phyloP scores from a whole-genome alignment of 2,888 invertebrate genomes.

The Noctua pronuba region DNA sequence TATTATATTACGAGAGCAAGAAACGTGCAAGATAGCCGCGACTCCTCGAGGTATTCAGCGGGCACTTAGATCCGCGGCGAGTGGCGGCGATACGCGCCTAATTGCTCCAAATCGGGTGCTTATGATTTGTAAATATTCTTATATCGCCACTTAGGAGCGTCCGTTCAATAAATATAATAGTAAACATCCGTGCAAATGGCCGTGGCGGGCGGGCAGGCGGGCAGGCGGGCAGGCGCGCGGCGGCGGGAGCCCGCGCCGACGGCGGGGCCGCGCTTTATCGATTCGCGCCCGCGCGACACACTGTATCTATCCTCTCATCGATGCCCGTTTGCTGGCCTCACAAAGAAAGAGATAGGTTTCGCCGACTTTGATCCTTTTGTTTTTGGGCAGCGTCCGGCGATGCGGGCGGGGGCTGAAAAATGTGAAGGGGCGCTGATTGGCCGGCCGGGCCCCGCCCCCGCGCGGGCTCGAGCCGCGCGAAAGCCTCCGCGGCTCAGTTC shows the following conservation, averaged over 20 bases:
- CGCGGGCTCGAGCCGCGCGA: conserved; percentile 76
- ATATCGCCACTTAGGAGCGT: conserved; percentile 86
- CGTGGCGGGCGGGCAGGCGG: conserved; percentile 79
- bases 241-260: conserved; percentile 75
- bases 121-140: conserved; percentile 87
- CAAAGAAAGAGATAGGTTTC: conserved; percentile 91
- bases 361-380: conserved; percentile 91
- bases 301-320: conserved; percentile 90
- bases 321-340: conserved; percentile 88
- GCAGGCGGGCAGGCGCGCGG: conserved; percentile 75
- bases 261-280: conserved; percentile 81
- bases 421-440: conserved; percentile 90
- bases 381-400: conserved; percentile 91
- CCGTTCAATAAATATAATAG: conserved; percentile 91
- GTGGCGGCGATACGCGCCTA: conserved; percentile 69
- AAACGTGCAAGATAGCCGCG: conserved; percentile 26
- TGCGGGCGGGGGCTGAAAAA: conserved; percentile 90
- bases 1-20: conserved; percentile 44
- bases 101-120: conserved; percentile 79
- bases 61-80: conserved; percentile 55
- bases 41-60: conserved; percentile 55
- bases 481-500: conserved; percentile 84
- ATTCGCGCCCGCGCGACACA: conserved; percentile 90
- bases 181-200: conserved; percentile 90
- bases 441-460: conserved; percentile 85